Conservation (phyloP, 2,113 vertebrate genomes). For the Antechinus flavipes region DNA sequence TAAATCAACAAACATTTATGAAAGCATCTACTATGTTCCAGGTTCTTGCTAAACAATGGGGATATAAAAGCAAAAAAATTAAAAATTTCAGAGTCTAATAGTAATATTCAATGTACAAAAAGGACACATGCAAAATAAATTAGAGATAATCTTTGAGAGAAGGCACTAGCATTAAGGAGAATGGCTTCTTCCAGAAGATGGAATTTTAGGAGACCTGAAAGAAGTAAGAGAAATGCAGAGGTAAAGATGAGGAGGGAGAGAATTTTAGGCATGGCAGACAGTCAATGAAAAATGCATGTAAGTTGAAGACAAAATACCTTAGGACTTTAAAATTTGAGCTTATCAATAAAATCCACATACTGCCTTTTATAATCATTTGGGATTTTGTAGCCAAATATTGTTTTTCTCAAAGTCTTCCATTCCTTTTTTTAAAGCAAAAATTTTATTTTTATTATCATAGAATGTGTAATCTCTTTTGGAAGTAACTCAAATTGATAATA, state of each 20-base stretch:
- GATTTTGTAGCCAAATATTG: neutral
- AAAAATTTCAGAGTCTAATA: neutral
- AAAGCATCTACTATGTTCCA: neutral
- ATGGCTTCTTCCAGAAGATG: neutral
- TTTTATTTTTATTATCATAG: neutral
- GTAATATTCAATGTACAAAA: neutral
- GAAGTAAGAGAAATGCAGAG: neutral
- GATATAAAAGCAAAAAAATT: neutral
- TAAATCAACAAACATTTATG: neutral
- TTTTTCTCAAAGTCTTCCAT: neutral
- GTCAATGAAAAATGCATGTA: neutral
- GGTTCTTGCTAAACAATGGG: neutral
- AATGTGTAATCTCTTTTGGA: neutral
- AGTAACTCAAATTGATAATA: neutral
- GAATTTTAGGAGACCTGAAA: neutral
- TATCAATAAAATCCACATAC: neutral
- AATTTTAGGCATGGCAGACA: neutral
- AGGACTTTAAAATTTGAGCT: neutral
- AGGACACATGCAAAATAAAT: neutral
- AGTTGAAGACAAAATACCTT: neutral
- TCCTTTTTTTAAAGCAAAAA: neutral
- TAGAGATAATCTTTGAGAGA: neutral
- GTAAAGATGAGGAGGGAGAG: neutral
- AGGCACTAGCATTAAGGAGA: neutral
- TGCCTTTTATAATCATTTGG: neutral